phyloP scores from a whole-genome alignment of 2,113 vertebrate species.

The Saguinus midas region DNA sequence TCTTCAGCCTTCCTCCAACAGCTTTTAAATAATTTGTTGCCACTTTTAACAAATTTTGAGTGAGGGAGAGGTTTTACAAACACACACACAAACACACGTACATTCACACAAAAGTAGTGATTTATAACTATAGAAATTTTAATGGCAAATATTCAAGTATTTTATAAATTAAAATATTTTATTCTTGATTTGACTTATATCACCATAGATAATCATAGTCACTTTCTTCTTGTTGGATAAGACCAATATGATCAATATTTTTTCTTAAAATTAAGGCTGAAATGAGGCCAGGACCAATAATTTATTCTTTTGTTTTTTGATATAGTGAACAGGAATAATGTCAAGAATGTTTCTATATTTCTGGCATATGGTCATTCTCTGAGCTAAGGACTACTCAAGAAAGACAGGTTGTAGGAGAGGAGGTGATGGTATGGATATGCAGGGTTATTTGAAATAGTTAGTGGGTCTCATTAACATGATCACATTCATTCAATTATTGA shows the following conservation, averaged over 20 bases:
- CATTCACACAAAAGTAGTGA: not conserved
- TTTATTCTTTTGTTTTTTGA: not conserved
- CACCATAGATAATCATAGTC: not conserved
- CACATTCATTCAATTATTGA: not conserved
- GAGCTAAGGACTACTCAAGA: not conserved
- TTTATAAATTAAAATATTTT: not conserved
- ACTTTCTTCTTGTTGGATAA: not conserved
- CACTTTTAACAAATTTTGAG: not conserved
- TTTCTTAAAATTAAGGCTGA: not conserved
- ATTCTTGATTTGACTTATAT: not conserved
- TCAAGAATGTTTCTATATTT: not conserved
- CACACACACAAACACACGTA: not conserved
- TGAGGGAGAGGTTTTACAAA: not conserved
- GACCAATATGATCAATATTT: not conserved
- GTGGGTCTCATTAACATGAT: not conserved
- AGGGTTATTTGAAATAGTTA: not conserved
- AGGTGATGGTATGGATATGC: conserved; percentile 48
- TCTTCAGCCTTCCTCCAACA: not conserved
- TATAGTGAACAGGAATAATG: not conserved
- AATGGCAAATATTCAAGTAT: not conserved
- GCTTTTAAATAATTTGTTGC: not conserved
- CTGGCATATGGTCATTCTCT: not conserved
- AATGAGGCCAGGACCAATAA: not conserved
- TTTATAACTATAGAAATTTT: not conserved
- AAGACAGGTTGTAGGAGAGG: conserved; percentile 35